Conservation (phyloP, 1,140 invertebrate species). For the Drosophila grimshawi region DNA sequence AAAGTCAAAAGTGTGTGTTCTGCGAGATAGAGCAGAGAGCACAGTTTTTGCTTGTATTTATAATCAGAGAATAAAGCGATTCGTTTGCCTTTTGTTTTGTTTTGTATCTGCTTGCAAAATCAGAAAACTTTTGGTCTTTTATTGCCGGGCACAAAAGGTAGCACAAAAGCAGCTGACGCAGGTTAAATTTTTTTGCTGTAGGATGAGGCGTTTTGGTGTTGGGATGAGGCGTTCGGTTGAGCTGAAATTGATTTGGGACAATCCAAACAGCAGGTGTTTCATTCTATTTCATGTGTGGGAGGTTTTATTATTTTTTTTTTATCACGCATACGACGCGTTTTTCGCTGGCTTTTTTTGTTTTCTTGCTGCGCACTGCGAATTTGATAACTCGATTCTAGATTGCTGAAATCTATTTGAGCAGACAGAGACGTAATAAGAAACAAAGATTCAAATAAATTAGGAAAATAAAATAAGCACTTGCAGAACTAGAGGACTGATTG, state of each 20-base stretch:
- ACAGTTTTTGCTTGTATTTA: neutral
- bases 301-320: neutral
- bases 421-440: conserved; percentile 20
- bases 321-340: conserved; percentile 41
- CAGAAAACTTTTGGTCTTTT: conserved; percentile 1
- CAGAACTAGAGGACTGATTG: conserved; percentile 16
- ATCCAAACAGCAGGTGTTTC: conserved; percentile 40
- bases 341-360: neutral
- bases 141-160: neutral
- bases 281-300: neutral
- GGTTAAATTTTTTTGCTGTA: neutral
- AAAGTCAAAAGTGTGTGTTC: conserved; percentile 35
- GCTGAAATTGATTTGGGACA: conserved; percentile 48
- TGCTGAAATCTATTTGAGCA: conserved; percentile 33
- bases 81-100: neutral
- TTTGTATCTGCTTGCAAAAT: neutral
- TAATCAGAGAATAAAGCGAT: conserved; percentile 9
- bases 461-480: conserved; percentile 14
- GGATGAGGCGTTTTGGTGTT: neutral
- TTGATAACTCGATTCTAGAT: conserved; percentile 33
- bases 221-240: conserved; percentile 2
- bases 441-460: conserved; percentile 4
- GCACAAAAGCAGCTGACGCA: conserved; percentile 15
- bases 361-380: conserved; percentile 49
- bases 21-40: neutral